Evolutionary conservation across 2,888 invertebrate species (phyloP).

Genomic region (Cremastobaeus sp.): DNA sequence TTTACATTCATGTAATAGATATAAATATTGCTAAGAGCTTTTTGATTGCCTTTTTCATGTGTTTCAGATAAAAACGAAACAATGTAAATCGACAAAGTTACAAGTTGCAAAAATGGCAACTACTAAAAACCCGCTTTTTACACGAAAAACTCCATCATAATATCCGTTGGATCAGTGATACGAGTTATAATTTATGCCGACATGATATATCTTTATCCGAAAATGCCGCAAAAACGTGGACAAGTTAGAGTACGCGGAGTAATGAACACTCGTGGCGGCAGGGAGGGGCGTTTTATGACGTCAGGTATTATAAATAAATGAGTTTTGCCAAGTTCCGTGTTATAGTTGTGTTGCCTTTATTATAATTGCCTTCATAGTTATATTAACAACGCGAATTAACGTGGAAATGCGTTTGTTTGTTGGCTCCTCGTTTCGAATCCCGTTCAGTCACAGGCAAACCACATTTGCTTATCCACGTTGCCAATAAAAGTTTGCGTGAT

Average conservation of each 20-base stretch:
- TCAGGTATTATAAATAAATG: slow-evolving; percentile 39
- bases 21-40: too few species aligned
- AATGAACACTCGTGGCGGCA: slow-evolving; percentile 17
- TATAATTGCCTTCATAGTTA: slow-evolving; percentile 31
- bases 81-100: too few species aligned
- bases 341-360: slow-evolving; percentile 17
- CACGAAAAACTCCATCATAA: too few species aligned
- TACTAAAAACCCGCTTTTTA: too few species aligned
- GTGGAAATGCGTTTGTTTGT: slow-evolving; percentile 3
- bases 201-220: too few species aligned
- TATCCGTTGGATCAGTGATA: too few species aligned
- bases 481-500: slow-evolving; percentile 4
- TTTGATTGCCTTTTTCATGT: too few species aligned
- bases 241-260: slow-evolving; percentile 26
- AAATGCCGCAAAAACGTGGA: slow-evolving; percentile 28
- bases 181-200: too few species aligned
- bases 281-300: slow-evolving; percentile 18
- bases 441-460: not conserved
- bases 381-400: slow-evolving; percentile 24
- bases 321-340: slow-evolving; percentile 31
- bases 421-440: not conserved
- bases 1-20: too few species aligned
- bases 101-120: too few species aligned
- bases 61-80: too few species aligned
- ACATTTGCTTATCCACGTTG: not conserved